Conservation (phyloP, 2,113 vertebrate species). For the Panthera tigris region DNA sequence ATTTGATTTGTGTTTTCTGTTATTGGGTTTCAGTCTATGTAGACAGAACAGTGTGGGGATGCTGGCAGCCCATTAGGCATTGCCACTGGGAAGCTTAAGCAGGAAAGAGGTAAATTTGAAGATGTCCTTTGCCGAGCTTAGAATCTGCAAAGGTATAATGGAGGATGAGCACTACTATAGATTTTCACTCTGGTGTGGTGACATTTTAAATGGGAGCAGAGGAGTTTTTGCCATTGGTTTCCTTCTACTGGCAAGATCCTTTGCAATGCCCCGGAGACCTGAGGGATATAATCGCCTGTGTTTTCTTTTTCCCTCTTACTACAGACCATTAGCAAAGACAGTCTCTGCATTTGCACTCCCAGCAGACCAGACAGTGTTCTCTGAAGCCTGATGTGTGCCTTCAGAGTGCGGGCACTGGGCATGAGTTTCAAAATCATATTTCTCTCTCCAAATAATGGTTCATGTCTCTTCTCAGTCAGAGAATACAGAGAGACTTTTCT, state of each 20-base stretch:
- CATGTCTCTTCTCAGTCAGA: slow-evolving; percentile 51
- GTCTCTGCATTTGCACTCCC: not conserved
- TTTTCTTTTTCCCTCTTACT: not conserved
- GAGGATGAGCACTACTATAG: not conserved
- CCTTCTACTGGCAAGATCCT: not conserved
- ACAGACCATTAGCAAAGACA: not conserved
- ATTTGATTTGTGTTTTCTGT: slow-evolving; percentile 47
- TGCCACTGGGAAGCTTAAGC: not conserved
- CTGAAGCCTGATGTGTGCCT: not conserved
- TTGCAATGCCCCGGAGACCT: too few relatives aligned
- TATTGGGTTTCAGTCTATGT: slow-evolving; percentile 46
- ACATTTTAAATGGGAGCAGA: not conserved
- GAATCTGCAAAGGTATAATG: not conserved
- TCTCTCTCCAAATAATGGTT: slow-evolving; percentile 49
- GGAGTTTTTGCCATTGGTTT: not conserved
- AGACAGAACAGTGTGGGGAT: too few relatives aligned
- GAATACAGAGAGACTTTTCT: slow-evolving; percentile 23
- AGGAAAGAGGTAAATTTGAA: not conserved
- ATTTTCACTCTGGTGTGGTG: not conserved
- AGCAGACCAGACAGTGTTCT: not conserved
- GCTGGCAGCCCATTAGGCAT: not conserved
- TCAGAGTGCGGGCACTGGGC: not conserved
- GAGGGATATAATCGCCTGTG: not conserved
- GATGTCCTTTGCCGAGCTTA: not conserved
- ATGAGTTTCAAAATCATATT: not conserved